Percentiles rank a stretch among this genome's conserved stretches.
Conservation (phyloP, 2,113 vertebrate genomes). For the Odobenus rosmarus region DNA sequence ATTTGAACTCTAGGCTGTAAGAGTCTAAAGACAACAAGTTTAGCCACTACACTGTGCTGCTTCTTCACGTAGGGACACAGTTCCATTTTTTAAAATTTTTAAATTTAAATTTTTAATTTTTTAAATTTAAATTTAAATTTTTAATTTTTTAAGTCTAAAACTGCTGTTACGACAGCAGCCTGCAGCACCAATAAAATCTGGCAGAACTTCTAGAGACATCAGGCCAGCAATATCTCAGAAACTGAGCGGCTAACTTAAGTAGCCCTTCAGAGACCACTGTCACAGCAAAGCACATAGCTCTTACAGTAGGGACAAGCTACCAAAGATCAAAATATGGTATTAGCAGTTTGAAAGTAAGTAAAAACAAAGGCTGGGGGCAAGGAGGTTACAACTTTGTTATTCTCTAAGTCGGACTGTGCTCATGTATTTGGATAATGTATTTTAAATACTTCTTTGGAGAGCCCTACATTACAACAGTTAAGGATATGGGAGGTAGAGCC, state of each 20-base stretch:
- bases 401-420: not conserved
- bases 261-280: not conserved
- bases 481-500: not conserved
- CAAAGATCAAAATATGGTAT: not conserved
- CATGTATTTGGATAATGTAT: not conserved
- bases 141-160: not conserved
- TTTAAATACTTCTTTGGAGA: constrained; percentile 29
- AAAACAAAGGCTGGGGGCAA: not conserved
- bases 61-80: not conserved
- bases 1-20: constrained; percentile 2
- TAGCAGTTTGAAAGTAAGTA: constrained; percentile 15
- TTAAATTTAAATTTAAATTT: not conserved
- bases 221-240: constrained; percentile 19
- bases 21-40: constrained; percentile 33
- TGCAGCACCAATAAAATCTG: not conserved
- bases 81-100: not conserved
- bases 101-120: no score
- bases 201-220: not conserved
- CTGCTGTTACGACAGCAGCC: not conserved
- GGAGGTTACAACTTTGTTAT: not conserved
- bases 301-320: not conserved
- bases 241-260: not conserved
- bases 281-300: not conserved
- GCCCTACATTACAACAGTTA: not conserved
- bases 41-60: not conserved